Evolutionary conservation across 2,888 invertebrate genomes (phyloP).

Genomic region (Tachina lurida): DNA sequence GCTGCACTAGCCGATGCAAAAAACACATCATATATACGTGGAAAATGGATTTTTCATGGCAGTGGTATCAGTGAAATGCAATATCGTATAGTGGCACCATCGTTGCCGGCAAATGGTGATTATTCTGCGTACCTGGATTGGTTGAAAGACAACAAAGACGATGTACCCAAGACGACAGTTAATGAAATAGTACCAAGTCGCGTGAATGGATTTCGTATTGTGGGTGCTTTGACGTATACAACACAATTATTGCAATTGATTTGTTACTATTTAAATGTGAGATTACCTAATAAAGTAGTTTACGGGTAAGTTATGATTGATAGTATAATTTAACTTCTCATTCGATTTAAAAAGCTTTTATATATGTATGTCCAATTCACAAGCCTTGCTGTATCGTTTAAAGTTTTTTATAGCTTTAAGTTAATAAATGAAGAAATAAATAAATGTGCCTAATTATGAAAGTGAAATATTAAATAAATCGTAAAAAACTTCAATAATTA

Average conservation of each 20-base stretch:
- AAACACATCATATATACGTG: conserved; percentile 90
- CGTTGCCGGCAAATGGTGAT: conserved; percentile 92
- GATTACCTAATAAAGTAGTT: conserved; percentile 89
- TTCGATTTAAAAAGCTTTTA: too few species aligned
- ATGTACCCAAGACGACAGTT: conserved; percentile 81
- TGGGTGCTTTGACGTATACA: conserved; percentile 92
- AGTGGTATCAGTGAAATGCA: conserved; percentile 88
- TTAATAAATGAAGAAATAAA: too few species aligned
- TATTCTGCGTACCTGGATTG: conserved; percentile 90
- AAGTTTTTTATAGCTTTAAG: too few species aligned
- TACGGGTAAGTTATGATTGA: conserved; percentile 84
- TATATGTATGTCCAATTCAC: too few species aligned
- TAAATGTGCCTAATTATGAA: too few species aligned
- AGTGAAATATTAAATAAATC: too few species aligned
- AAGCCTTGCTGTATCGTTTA: too few species aligned
- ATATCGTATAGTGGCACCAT: conserved; percentile 92
- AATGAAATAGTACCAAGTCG: conserved; percentile 85
- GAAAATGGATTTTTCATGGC: conserved; percentile 87
- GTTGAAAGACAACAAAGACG: conserved; percentile 85
- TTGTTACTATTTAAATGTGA: conserved; percentile 91
- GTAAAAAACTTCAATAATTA: too few species aligned
- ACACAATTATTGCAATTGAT: conserved; percentile 92
- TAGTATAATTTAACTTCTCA: not conserved
- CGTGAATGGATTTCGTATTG: conserved; percentile 89
- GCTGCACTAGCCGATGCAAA: conserved; percentile 88